Evolutionary conservation across 2,113 vertebrate species (phyloP).

Genomic region (Nettapus auritus): DNA sequence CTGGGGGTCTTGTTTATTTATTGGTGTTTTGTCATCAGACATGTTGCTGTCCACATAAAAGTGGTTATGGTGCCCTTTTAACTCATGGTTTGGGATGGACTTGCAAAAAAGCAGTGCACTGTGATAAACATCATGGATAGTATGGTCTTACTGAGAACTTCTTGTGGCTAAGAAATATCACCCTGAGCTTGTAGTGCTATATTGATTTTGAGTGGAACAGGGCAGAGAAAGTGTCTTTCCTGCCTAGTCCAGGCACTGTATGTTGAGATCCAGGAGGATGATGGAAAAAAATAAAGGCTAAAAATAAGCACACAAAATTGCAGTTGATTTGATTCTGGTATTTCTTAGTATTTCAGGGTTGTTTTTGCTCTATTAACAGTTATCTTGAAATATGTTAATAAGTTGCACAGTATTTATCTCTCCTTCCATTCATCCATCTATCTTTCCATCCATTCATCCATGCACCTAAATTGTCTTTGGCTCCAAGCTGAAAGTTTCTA

Average conservation of each 20-base stretch:
- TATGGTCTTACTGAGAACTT: accelerated
- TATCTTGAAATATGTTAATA: background rate
- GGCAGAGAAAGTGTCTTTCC: background rate
- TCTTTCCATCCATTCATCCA: background rate
- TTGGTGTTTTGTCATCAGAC: background rate
- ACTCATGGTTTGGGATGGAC: background rate
- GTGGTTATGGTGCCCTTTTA: background rate
- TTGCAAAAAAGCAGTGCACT: background rate
- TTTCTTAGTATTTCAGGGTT: background rate
- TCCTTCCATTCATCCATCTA: background rate
- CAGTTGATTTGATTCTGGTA: background rate
- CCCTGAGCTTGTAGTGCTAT: background rate
- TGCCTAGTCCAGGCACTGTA: background rate
- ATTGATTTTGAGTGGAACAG: background rate
- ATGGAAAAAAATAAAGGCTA: background rate
- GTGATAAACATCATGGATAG: background rate
- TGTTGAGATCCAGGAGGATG: background rate
- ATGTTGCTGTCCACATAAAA: background rate
- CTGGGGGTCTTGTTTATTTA: background rate
- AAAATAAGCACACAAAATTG: background rate
- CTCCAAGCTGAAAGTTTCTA: background rate
- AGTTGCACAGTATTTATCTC: background rate
- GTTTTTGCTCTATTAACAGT: background rate
- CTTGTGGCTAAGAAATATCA: background rate
- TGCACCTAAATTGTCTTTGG: background rate